Conservation (phyloP, 2,797 vertebrate genomes). For the Muscicapa comitata region DNA sequence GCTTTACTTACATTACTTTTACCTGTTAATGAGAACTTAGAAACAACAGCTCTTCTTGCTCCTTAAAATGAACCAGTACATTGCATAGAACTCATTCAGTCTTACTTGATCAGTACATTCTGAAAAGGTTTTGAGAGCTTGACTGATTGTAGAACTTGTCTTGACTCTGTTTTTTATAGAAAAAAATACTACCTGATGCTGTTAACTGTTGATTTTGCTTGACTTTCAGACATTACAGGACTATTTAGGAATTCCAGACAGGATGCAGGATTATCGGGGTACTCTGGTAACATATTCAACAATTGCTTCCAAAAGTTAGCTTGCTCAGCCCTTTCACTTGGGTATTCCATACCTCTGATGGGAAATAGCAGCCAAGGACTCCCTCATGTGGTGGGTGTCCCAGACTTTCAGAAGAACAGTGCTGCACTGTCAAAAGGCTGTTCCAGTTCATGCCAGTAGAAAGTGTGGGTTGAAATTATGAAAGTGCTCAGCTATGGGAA, state of each 20-base stretch:
- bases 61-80: neutral
- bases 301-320: neutral
- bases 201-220: neutral
- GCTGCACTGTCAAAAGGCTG: fast-evolving
- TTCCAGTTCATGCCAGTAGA: fast-evolving
- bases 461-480: neutral
- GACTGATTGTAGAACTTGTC: neutral
- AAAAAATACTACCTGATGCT: fast-evolving
- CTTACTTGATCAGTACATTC: neutral
- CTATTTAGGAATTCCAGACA: neutral
- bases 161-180: neutral
- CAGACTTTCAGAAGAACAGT: neutral
- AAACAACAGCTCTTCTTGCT: neutral
- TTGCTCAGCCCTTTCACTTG: neutral
- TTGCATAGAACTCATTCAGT: neutral
- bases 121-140: neutral
- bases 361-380: neutral
- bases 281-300: neutral
- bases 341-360: fast-evolving
- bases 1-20: neutral
- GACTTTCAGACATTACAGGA: neutral
- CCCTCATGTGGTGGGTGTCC: slow-evolving; percentile 33
- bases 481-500: neutral
- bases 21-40: neutral
- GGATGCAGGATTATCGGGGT: neutral